Conservation (phyloP, 1,140 invertebrate species). For the Drosophila ercepeae region DNA sequence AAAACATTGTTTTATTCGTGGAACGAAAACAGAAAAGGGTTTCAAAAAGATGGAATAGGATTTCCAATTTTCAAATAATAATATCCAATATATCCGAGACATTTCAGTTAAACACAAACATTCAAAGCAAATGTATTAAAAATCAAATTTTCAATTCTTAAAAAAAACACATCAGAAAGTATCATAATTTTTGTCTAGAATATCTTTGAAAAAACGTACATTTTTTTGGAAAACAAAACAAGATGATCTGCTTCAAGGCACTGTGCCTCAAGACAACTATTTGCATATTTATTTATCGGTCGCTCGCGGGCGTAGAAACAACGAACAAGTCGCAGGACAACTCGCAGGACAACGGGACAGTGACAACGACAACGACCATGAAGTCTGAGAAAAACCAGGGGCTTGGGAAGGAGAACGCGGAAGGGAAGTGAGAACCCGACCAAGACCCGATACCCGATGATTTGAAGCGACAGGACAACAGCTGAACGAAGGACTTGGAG, state of each 20-base stretch:
- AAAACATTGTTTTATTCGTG: background rate
- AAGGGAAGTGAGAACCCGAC: slow-evolving; percentile 15
- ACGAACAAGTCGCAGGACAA: slow-evolving; percentile 17
- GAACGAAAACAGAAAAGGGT: background rate
- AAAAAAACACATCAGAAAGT: too few relatives aligned
- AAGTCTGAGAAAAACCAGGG: slow-evolving; percentile 2
- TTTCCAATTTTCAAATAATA: too few relatives aligned
- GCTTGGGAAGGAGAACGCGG: background rate
- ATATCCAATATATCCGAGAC: too few relatives aligned
- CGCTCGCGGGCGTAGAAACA: slow-evolving; percentile 36
- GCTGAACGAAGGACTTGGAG: slow-evolving; percentile 21
- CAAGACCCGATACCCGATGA: slow-evolving; percentile 34
- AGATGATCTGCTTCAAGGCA: slow-evolving; percentile 7
- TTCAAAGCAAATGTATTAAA: too few relatives aligned
- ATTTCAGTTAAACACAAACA: too few relatives aligned
- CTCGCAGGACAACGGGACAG: too few relatives aligned
- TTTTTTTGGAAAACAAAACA: too few relatives aligned
- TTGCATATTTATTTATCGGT: slow-evolving; percentile 73
- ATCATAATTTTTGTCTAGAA: too few relatives aligned
- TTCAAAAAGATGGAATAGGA: too few relatives aligned
- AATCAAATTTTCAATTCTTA: too few relatives aligned
- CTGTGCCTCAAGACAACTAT: slow-evolving; percentile 54
- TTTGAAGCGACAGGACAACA: slow-evolving; percentile 39
- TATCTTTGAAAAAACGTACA: too few relatives aligned
- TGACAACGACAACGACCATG: slow-evolving; percentile 5